These are phyloP conservation scores for Myotis yumanensis DNA, from an alignment of 2,113 vertebrate species.

Conservation along the genomic window DNA sequence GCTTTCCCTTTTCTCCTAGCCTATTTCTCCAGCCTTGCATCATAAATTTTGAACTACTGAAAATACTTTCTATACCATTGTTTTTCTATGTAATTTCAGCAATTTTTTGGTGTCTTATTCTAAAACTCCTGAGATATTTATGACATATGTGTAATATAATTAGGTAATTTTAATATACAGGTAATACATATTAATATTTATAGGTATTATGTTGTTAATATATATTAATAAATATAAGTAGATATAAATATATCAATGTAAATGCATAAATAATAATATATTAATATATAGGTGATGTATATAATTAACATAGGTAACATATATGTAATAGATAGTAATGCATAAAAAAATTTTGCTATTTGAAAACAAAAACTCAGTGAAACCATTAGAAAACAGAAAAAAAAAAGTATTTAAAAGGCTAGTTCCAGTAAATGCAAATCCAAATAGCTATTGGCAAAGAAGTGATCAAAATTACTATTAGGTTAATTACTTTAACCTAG, in stretches of 20 bases:
- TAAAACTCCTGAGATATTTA: background rate
- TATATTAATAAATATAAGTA: background rate
- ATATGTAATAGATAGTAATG: background rate
- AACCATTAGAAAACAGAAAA: background rate
- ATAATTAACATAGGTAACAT: background rate
- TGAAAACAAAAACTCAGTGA: background rate
- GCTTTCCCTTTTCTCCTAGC: background rate
- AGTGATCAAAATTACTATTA: background rate
- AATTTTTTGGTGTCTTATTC: background rate
- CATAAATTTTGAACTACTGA: background rate
- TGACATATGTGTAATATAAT: background rate
- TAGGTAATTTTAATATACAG: no score
- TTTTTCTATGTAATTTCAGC: background rate
- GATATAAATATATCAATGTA: background rate
- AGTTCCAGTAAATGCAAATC: background rate
- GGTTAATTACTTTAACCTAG: background rate
- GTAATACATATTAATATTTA: background rate
- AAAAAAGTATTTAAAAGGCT: background rate
- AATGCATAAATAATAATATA: background rate
- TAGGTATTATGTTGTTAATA: background rate
- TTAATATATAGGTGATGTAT: background rate
- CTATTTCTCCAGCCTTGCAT: background rate
- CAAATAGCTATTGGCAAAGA: background rate
- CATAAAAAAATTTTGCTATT: background rate
- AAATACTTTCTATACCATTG: background rate